phyloP scores from a whole-genome alignment of 30 jellyfish, hydroid and myxozoan species.

The Aurelia sp. region DNA sequence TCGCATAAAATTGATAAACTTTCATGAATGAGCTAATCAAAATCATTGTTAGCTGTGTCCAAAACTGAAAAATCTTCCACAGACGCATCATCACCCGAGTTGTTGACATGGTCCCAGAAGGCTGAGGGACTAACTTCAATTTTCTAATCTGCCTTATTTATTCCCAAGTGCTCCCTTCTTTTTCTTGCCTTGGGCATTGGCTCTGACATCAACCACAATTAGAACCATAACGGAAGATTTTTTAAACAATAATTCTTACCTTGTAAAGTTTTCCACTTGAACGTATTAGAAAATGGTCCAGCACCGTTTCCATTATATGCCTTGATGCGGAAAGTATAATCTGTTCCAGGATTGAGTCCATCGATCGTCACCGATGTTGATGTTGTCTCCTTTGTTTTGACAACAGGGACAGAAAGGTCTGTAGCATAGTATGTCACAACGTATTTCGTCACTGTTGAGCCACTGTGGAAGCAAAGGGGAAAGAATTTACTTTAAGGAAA shows the following conservation, averaged over 20 bases:
- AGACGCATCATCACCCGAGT: no score
- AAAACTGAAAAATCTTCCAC: no score
- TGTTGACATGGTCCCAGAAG: no score
- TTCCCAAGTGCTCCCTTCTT: no score
- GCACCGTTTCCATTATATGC: conserved; percentile 56
- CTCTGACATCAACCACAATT: no score
- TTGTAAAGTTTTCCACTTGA: conserved; percentile 34
- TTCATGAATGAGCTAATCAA: no score
- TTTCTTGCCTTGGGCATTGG: no score
- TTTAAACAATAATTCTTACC: not conserved
- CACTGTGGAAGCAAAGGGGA: conserved; percentile 43
- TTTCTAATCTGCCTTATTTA: no score
- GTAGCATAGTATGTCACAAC: conserved; percentile 52
- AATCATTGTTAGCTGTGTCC: no score
- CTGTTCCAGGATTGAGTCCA: conserved; percentile 39
- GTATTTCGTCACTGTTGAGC: conserved; percentile 73
- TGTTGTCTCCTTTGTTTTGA: conserved; percentile 27
- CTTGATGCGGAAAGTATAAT: conserved; percentile 58
- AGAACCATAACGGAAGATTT: no score
- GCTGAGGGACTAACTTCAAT: no score
- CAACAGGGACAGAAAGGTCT: conserved; percentile 38
- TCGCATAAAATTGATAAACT: no score
- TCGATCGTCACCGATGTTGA: conserved; percentile 24
- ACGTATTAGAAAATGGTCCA: conserved; percentile 51
- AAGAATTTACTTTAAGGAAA: not conserved